phyloP scores from a whole-genome alignment of 2,113 vertebrate genomes.

The Brachypteracias leptosomus region DNA sequence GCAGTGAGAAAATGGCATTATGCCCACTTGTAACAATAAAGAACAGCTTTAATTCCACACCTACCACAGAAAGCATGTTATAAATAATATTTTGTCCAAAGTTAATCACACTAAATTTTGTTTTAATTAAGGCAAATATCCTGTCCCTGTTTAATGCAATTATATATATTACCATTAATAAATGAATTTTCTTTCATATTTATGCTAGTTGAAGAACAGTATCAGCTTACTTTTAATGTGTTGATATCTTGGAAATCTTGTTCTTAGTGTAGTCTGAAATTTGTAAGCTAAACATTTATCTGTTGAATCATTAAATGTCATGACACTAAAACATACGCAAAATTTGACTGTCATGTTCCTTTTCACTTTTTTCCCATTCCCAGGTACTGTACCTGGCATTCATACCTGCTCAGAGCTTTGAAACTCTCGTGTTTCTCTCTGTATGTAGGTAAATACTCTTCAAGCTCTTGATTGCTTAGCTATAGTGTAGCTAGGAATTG shows the following conservation, averaged over 20 bases:
- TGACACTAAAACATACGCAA: not conserved
- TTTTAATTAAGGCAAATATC: not conserved
- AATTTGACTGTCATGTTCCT: not conserved
- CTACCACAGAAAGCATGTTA: not conserved
- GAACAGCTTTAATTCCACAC: not conserved
- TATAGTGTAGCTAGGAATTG: not conserved
- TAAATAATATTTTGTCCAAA: not conserved
- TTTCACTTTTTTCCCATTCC: not conserved
- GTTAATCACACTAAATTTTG: not conserved
- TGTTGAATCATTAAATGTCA: not conserved
- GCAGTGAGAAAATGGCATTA: not conserved
- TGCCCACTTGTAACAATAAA: not conserved
- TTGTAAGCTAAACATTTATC: not conserved
- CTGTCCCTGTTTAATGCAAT: not conserved
- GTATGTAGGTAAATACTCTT: not conserved
- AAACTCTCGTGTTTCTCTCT: not conserved
- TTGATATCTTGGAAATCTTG: not conserved
- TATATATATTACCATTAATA: not conserved
- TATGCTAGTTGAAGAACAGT: not conserved
- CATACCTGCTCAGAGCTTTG: not conserved
- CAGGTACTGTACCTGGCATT: not conserved
- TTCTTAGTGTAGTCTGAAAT: not conserved
- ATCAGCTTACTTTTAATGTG: not conserved
- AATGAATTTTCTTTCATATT: constrained; percentile 1
- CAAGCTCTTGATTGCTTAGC: not conserved